phyloP scores from a whole-genome alignment of 30 jellyfish, hydroid and myxozoan genomes.

The Chironex yamaguchii region DNA sequence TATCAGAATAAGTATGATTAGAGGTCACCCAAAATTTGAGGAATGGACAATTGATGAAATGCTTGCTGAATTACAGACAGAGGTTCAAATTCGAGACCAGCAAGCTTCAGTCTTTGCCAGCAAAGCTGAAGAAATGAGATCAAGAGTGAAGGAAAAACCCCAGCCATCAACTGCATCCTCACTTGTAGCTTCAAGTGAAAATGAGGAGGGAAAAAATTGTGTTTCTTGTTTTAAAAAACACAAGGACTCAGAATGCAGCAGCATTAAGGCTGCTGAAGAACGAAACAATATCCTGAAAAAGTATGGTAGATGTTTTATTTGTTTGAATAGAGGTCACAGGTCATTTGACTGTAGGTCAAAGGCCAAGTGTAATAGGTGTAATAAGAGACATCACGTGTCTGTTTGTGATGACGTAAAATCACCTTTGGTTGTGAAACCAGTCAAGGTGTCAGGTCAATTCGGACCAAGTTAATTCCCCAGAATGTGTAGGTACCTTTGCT shows the following conservation, averaged over 20 bases:
- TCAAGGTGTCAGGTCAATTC: too few relatives aligned
- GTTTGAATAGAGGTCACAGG: neutral
- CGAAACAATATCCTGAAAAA: neutral
- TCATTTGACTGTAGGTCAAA: neutral
- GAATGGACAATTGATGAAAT: neutral
- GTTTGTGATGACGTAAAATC: slow-evolving; percentile 6
- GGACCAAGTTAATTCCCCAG: too few relatives aligned
- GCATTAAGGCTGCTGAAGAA: neutral
- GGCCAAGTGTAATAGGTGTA: neutral
- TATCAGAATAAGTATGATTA: slow-evolving; percentile 3
- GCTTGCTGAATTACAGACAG: neutral
- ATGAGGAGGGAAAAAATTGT: too few relatives aligned
- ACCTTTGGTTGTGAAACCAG: too few relatives aligned
- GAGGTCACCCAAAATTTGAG: neutral
- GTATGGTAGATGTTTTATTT: neutral
- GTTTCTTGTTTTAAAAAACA: too few relatives aligned
- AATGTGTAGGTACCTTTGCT: too few relatives aligned
- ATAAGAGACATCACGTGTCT: neutral
- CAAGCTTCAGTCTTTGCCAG: neutral
- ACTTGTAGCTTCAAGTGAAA: too few relatives aligned
- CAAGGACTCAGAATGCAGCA: neutral
- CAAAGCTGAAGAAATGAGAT: too few relatives aligned
- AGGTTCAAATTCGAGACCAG: slow-evolving; percentile 10
- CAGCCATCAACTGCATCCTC: too few relatives aligned
- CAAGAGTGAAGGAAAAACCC: too few relatives aligned